These are phyloP conservation scores for Cebus imitator DNA, from an alignment of 2,113 vertebrate genomes.

Conservation along the genomic window DNA sequence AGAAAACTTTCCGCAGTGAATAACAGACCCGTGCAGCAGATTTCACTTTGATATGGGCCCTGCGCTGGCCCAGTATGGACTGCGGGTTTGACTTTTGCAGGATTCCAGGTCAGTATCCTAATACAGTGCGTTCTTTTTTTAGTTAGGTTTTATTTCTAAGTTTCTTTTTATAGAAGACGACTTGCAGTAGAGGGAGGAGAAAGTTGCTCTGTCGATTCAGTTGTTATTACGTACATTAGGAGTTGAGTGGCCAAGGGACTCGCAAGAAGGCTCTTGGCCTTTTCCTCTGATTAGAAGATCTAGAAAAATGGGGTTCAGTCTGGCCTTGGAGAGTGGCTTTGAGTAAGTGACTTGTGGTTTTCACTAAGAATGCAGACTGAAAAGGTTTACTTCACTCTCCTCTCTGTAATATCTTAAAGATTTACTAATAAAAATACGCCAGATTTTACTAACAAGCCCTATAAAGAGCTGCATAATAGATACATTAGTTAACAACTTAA, in stretches of 20 bases:
- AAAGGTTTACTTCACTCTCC: background rate
- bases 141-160: constrained; percentile 69
- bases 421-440: background rate
- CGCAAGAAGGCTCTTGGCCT: background rate
- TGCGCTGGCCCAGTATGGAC: background rate
- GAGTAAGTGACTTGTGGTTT: background rate
- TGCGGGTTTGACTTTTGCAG: constrained; percentile 49
- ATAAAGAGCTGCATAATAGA: background rate
- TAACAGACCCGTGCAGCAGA: background rate
- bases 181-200: constrained; percentile 10
- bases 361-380: background rate
- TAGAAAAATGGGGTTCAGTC: background rate
- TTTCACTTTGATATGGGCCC: background rate
- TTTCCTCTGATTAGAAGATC: background rate
- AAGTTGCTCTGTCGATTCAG: background rate
- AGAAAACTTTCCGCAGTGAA: constrained; percentile 37
- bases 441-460: background rate
- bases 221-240: background rate
- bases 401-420: background rate
- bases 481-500: background rate
- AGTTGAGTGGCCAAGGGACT: background rate
- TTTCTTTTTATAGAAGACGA: constrained; percentile 74
- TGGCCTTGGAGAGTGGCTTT: background rate
- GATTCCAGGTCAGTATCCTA: constrained; percentile 73
- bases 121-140: constrained; percentile 69